Conservation (phyloP, 2,888 invertebrate genomes). For the Caenorhabditis sp. region DNA sequence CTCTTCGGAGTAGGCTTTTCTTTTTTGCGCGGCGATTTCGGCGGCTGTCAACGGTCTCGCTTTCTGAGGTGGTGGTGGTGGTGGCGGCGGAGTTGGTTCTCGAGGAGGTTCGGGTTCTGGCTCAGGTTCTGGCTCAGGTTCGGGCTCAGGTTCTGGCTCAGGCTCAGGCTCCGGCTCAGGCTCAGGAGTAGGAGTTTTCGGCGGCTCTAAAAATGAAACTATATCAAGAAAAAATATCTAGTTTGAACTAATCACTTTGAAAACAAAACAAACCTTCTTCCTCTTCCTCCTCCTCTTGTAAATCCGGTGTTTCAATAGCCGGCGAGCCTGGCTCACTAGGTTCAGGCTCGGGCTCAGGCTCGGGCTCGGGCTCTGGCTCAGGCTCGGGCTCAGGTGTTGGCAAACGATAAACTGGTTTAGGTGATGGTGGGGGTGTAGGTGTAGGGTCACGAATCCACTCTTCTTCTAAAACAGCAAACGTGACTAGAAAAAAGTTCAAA, state of each 20-base stretch:
- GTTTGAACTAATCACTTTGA: too few relatives aligned
- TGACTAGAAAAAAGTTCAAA: too few relatives aligned
- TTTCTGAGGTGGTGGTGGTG: constrained; percentile 36
- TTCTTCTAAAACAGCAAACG: constrained; percentile 40
- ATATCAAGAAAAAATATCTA: too few relatives aligned
- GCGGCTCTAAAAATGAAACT: constrained; percentile 12
- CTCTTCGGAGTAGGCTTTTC: constrained; percentile 68
- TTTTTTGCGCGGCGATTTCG: constrained; percentile 61
- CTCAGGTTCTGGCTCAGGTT: constrained; percentile 51
- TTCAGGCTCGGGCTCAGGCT: constrained; percentile 25
- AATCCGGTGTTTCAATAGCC: constrained; percentile 21
- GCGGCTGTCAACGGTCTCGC: constrained; percentile 56
- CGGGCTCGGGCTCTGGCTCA: constrained; percentile 25
- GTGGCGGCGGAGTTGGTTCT: constrained; percentile 40
- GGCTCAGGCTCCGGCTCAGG: constrained; percentile 43
- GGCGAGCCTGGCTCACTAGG: constrained; percentile 24
- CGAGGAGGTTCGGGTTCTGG: constrained; percentile 35
- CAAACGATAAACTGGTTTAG: constrained; percentile 30
- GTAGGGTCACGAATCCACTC: constrained; percentile 62
- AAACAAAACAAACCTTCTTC: constrained; percentile 11
- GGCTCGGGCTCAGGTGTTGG: constrained; percentile 25
- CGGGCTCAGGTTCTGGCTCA: constrained; percentile 44
- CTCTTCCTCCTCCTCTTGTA: constrained; percentile 11
- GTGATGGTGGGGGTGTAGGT: constrained; percentile 52
- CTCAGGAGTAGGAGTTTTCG: constrained; percentile 24